Evolutionary conservation across 2,888 invertebrate species (phyloP).

Genomic region (Himalopsyche anomala): DNA sequence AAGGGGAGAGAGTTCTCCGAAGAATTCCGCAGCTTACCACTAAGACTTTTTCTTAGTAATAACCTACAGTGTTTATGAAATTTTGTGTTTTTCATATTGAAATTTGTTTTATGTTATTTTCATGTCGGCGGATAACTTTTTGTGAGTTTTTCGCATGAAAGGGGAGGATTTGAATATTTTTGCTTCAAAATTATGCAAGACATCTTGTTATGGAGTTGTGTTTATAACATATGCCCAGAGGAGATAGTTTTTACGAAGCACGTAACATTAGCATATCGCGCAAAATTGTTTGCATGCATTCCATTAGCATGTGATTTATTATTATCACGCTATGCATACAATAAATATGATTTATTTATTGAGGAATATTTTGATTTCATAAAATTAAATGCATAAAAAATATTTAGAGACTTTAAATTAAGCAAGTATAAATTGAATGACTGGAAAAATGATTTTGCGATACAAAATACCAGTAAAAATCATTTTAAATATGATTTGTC

Average conservation of each 20-base stretch:
- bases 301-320: background rate
- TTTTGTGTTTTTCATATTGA: slow-evolving; percentile 40
- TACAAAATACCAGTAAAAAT: too few species aligned
- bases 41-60: slow-evolving; percentile 38
- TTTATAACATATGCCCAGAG: background rate
- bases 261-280: background rate
- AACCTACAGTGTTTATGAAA: slow-evolving; percentile 34
- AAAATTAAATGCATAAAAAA: too few species aligned
- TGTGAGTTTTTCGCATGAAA: slow-evolving; percentile 10
- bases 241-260: slow-evolving; percentile 33
- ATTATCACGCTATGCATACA: background rate
- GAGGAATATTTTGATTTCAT: too few species aligned
- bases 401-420: too few species aligned
- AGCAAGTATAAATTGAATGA: too few species aligned
- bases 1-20: slow-evolving; percentile 48
- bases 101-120: slow-evolving; percentile 38
- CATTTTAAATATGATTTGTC: too few species aligned
- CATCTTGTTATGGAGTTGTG: background rate
- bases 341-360: background rate
- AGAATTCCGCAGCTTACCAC: slow-evolving; percentile 43
- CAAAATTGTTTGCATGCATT: background rate
- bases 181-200: slow-evolving; percentile 9
- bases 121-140: slow-evolving; percentile 27
- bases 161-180: slow-evolving; percentile 27
- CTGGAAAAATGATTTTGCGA: too few species aligned